A percentile compares a stretch with the other conserved stretches of the same genome.
Conservation (phyloP, 92 coral and sea anemone genomes). For the Montipora capitata region DNA sequence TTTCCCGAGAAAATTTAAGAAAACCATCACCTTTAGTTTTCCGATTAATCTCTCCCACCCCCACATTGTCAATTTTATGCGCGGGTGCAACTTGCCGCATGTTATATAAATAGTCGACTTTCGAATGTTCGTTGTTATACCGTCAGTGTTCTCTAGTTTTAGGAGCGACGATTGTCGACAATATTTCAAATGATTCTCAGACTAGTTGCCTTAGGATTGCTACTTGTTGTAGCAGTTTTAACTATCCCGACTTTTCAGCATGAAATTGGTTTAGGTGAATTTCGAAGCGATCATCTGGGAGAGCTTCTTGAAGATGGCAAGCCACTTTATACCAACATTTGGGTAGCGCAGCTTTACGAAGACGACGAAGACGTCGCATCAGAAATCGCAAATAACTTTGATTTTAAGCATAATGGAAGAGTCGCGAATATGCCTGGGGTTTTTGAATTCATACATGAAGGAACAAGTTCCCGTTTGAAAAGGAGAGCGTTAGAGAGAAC, state of each 20-base stretch:
- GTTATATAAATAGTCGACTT: background rate
- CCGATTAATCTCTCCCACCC: slow-evolving; percentile 10
- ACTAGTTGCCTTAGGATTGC: slow-evolving; percentile 9
- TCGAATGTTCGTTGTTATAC: background rate
- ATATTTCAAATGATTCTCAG: slow-evolving; percentile 46
- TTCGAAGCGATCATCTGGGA: slow-evolving; percentile 34
- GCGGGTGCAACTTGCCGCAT: slow-evolving; percentile 25
- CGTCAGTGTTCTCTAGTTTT: background rate
- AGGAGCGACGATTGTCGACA: slow-evolving; percentile 21
- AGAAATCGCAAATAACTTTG: slow-evolving; percentile 81
- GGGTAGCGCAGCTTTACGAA: slow-evolving; percentile 91
- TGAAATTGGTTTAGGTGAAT: slow-evolving; percentile 21
- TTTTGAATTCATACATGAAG: slow-evolving; percentile 83
- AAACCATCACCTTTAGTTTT: background rate
- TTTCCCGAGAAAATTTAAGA: background rate
- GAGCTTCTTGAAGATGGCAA: slow-evolving; percentile 58
- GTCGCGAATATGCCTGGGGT: slow-evolving; percentile 80
- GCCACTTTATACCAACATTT: slow-evolving; percentile 67
- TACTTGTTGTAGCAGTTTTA: slow-evolving; percentile 37
- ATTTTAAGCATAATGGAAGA: slow-evolving; percentile 88
- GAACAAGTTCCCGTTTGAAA: slow-evolving; percentile 61
- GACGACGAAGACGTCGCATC: slow-evolving; percentile 86
- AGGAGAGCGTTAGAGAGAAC: slow-evolving; percentile 59
- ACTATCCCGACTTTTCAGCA: slow-evolving; percentile 19
- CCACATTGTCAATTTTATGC: background rate